Evolutionary conservation across 2,888 invertebrate genomes (phyloP).

Genomic region (Operophtera brumata): DNA sequence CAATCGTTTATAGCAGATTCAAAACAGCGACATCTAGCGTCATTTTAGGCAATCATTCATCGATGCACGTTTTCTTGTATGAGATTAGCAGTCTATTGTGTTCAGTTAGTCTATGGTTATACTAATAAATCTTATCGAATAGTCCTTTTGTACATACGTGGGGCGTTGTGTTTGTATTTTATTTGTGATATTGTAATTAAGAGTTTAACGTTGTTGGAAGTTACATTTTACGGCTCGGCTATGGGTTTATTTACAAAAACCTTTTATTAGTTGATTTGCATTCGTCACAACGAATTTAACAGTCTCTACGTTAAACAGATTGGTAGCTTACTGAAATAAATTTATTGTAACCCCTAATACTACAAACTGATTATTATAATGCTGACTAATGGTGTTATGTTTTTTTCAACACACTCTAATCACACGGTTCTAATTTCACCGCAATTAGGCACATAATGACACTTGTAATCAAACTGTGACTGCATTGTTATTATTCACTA

Average conservation of each 20-base stretch:
- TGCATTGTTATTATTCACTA: too few species aligned
- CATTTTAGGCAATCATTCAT: too few species aligned
- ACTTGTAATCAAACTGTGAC: too few species aligned
- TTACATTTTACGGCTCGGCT: constrained; percentile 70
- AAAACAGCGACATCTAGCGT: too few species aligned
- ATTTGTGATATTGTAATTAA: constrained; percentile 78
- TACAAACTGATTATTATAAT: background rate
- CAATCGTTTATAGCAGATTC: too few species aligned
- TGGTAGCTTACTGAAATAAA: constrained; percentile 2
- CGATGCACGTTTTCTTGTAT: too few species aligned
- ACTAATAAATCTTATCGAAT: constrained; percentile 1
- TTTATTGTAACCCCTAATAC: background rate
- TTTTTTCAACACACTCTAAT: too few species aligned
- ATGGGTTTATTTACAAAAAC: constrained; percentile 32
- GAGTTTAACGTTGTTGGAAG: constrained; percentile 73
- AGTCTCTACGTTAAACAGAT: background rate
- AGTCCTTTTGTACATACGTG: constrained; percentile 34
- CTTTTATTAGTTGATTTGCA: constrained; percentile 21
- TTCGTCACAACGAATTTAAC: constrained; percentile 18
- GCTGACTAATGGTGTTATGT: background rate
- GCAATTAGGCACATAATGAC: too few species aligned
- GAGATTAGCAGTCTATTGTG: too few species aligned
- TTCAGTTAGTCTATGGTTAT: too few species aligned
- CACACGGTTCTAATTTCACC: too few species aligned
- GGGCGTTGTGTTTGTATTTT: constrained; percentile 60